Base-by-base conservation (phyloP, 2,797 vertebrate species). In the Microctenopoma steveboyesi region DNA sequence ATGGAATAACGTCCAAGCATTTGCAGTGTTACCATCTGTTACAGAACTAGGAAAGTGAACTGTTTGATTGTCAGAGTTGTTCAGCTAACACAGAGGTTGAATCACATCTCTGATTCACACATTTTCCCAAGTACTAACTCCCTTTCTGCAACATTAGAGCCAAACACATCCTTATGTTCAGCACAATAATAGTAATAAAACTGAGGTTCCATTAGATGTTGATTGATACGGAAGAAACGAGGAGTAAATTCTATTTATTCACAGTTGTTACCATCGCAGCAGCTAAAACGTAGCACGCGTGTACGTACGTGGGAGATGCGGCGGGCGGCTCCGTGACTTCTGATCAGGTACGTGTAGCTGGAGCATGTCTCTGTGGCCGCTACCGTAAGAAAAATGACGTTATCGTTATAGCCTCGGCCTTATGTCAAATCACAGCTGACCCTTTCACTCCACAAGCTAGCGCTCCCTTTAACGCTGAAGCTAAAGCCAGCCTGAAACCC, bases 361-460 rank as follows among this genome's bases (percentile, higher is more conserved):
- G 35, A 37, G 8, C 35, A 9, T 37, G 5, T 30, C 3, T 22
- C 22, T 22, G 22, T 22, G 22, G 22, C 22, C 22, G 28, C 5
- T 30, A 30, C 4, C 28, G 28, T 30, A 1, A 33, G 5, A 33
- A 33, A 33, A 1, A 63, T 74, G 77, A 76, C 76, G 72, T 78
- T 47, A 62, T 55, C 33, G 3, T 9, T 11, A 46, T 0, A 76
- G 72, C 77, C 45, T 64, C 73, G 82, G 85, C 85, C 85, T 84
- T 4, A 51, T 25, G 69, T 81, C 66, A 86, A 64, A 83, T 79
- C 86, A 68, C 86, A 79, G 76, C 45, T 79, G 81, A 78, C 63
- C 80, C 60, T 1, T 2, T 46, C 53, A 25, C 47, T 15, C 48
- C 4, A 8, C 25, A 13, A 61, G 76, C 79, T 76, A 70, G 56